Base-by-base conservation (phyloP, 2,888 invertebrate genomes). In the Phymatocera aterrima region DNA sequence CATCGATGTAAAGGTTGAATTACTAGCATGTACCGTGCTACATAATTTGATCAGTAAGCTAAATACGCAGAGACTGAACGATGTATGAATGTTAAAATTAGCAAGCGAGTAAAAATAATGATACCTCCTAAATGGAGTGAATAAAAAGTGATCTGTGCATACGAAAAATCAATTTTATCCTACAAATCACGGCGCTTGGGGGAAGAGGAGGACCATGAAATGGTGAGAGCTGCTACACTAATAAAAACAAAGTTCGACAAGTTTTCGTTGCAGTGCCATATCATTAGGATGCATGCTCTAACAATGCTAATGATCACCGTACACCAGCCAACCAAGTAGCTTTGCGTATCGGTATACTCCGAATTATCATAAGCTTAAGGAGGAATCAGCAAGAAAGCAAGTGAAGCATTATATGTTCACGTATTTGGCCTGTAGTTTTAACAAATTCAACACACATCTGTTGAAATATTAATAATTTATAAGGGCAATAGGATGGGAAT, bases 281-380 rank as follows among this genome's bases (percentile, higher is more conserved):
- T 40, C 8, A 75, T 75, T 75, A 75, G 57, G 57, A 75, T 40
- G 75, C 18, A 57, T 24, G 8, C 57, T 54, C 75, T 75, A 75
- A 75, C 57, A 60, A 57, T 60, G 75, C 75, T 75, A 75, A 75
- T 60, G 54, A 57, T 40, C 43, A 40, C 21, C 54, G 24, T 60
- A 37, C 75, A 75, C 75, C 28, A 21, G 21, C 64, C 28, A 40
- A 31, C 18, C 8, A 64, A 24, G 2, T 24, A 21, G 24, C 24
- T 24, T 12, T 24, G 28, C n/a, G n/a, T n/a, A n/a, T n/a, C n/a
- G n/a, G n/a, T n/a, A 12, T 68, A 28, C 43, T 28, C 46, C 40
- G 10, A 68, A 68, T n/a, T n/a, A 68, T 43, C 24, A 68, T 24
- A 46, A 18, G 61, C 12, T 37, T 34, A 61, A 64, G 10, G 34